Conservation (phyloP, 1,140 invertebrate genomes). For the Diorhabda elongata region DNA sequence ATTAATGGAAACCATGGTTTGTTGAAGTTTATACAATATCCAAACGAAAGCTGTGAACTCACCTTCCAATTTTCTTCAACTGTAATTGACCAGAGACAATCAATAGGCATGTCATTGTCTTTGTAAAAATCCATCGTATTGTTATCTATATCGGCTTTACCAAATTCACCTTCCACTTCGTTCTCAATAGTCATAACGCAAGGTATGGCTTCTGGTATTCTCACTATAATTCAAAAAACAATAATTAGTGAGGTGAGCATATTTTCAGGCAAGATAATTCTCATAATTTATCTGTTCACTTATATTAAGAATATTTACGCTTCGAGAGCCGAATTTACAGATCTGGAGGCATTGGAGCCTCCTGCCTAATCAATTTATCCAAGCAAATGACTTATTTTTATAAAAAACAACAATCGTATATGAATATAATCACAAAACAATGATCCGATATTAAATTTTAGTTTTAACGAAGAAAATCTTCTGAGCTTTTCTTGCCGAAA, state of each 20-base stretch:
- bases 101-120: constrained; percentile 58
- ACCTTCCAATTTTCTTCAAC: constrained; percentile 67
- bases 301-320: no score
- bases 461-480: no score
- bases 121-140: constrained; percentile 52
- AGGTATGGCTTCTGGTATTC: constrained; percentile 50
- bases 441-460: no score
- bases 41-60: constrained; percentile 29
- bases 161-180: constrained; percentile 53
- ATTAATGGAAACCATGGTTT: no score
- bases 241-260: background rate
- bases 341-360: no score
- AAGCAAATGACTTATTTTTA: no score
- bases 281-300: background rate
- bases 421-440: no score
- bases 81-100: constrained; percentile 77
- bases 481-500: no score
- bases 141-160: constrained; percentile 53
- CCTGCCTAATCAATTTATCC: no score
- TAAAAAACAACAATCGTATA: no score
- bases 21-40: no score
- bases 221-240: constrained; percentile 31
- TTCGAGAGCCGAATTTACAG: no score
- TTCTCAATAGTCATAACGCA: constrained; percentile 52
- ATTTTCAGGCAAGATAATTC: background rate